Percentiles rank a stretch among this genome's conserved stretches.
Conservation (phyloP, 2,113 vertebrate species). For the Glareola pratincola region DNA sequence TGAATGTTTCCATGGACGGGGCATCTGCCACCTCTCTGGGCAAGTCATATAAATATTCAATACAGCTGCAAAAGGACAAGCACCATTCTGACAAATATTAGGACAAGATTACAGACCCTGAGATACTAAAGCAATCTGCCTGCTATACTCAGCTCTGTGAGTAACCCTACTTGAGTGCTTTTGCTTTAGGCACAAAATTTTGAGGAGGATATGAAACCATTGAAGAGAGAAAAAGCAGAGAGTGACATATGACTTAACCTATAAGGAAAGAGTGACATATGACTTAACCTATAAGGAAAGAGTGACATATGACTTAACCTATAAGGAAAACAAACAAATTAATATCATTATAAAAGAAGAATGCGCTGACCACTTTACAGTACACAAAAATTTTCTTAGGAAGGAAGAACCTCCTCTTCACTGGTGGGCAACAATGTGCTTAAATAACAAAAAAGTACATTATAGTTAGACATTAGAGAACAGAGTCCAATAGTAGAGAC, state of each 20-base stretch:
- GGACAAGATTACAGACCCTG: not conserved
- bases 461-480: not conserved
- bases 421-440: not conserved
- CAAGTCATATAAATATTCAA: not conserved
- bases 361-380: not conserved
- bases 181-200: not conserved
- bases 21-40: not conserved
- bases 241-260: not conserved
- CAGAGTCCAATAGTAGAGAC: not conserved
- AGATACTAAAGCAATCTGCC: not conserved
- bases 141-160: not conserved
- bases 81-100: not conserved
- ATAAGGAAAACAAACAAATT: not conserved
- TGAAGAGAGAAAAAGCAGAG: not conserved
- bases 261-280: not conserved
- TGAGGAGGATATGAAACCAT: not conserved
- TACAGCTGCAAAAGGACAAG: not conserved
- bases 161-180: not conserved
- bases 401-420: not conserved
- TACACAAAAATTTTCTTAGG: not conserved
- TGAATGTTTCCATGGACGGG: not conserved
- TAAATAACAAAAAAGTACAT: not conserved
- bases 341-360: not conserved
- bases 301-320: not conserved
- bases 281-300: not conserved